phyloP scores from a whole-genome alignment of 2,113 vertebrate species.

The Bubalus kerabau region DNA sequence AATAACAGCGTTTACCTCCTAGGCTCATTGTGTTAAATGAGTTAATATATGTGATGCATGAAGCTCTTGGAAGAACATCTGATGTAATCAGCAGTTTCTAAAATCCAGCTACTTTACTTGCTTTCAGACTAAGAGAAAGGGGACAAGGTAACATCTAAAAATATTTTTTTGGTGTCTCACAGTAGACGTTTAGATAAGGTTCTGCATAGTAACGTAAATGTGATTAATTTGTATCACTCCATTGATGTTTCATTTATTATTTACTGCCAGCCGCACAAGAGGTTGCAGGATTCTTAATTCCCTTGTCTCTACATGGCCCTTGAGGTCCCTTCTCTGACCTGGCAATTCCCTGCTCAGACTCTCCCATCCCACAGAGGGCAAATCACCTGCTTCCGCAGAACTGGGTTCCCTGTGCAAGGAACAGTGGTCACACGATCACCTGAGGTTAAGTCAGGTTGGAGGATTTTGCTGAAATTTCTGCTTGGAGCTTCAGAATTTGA shows the following conservation, averaged over 20 bases:
- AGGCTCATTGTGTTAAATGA: background rate
- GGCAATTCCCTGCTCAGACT: background rate
- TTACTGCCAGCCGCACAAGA: background rate
- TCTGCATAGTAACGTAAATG: background rate
- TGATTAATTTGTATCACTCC: constrained; percentile 22
- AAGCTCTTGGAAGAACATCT: background rate
- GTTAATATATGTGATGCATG: background rate
- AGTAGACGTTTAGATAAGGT: background rate
- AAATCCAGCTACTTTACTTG: background rate
- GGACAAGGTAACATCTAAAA: background rate
- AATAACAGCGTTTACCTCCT: background rate
- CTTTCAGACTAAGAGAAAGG: background rate
- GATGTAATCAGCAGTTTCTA: background rate
- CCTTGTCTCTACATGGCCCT: background rate
- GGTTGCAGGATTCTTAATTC: background rate
- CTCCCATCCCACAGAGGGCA: background rate
- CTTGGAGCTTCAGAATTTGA: background rate
- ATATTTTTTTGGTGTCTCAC: background rate
- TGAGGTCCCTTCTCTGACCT: background rate
- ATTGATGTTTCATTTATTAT: constrained; percentile 32
- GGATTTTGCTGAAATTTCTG: background rate
- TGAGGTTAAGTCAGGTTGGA: background rate
- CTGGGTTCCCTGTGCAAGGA: background rate
- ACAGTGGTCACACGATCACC: background rate
- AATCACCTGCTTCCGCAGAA: too few species aligned